A percentile compares a stretch with the other conserved stretches of the same genome.
These are phyloP conservation scores for Drosophila ercepeae DNA, from an alignment of 1,140 invertebrate species.

Conservation along the genomic window DNA sequence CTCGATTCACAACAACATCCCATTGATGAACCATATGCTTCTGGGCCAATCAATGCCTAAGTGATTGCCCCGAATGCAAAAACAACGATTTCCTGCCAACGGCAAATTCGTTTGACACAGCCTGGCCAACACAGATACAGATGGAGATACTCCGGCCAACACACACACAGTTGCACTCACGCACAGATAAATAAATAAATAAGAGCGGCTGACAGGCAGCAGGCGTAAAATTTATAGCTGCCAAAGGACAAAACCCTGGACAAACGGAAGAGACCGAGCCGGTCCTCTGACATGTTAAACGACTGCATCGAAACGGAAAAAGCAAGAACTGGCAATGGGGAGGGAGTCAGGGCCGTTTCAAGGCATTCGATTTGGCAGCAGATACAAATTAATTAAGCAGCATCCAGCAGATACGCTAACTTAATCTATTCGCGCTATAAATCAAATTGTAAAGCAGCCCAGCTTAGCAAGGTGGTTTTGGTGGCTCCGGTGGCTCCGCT, in stretches of 20 bases:
- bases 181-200: constrained; percentile 74
- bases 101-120: constrained; percentile 61
- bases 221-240: constrained; percentile 76
- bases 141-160: constrained; percentile 17
- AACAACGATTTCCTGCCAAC: constrained; percentile 49
- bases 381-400: constrained; percentile 83
- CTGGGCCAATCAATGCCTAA: constrained; percentile 36
- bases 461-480: constrained; percentile 6
- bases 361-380: constrained; percentile 69
- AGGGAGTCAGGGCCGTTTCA: constrained; percentile 28
- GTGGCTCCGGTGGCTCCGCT: constrained; percentile 4
- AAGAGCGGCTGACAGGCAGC: constrained; percentile 75
- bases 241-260: constrained; percentile 73
- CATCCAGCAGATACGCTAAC: constrained; percentile 77
- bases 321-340: neutral
- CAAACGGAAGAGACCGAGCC: constrained; percentile 66
- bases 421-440: constrained; percentile 76
- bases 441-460: constrained; percentile 68
- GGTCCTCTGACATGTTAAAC: constrained; percentile 75
- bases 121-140: constrained; percentile 27
- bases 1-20: neutral
- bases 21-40: constrained; percentile 45
- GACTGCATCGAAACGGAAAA: constrained; percentile 61
- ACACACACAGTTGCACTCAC: constrained; percentile 17
- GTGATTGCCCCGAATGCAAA: constrained; percentile 35